Conservation (phyloP, 2,888 invertebrate genomes). For the Pedicia rivosa region DNA sequence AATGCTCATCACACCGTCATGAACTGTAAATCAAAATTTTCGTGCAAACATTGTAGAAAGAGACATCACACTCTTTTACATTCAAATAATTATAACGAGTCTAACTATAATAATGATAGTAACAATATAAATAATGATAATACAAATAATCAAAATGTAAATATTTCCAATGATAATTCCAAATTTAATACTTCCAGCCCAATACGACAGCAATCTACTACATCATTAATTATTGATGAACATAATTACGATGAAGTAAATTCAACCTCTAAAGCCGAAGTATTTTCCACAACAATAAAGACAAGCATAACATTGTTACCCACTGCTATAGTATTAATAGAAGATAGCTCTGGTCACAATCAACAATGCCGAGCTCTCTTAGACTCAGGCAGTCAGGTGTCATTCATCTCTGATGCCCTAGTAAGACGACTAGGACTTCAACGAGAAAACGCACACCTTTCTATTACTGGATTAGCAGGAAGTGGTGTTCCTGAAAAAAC, state of each 20-base stretch:
- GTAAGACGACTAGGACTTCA: conserved; percentile 9
- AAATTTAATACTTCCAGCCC: too few relatives aligned
- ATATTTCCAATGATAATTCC: too few relatives aligned
- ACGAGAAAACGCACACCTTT: background rate
- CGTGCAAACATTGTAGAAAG: background rate
- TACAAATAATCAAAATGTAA: too few relatives aligned
- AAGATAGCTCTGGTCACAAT: background rate
- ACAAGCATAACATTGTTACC: background rate
- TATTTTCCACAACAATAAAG: too few relatives aligned
- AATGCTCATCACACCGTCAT: background rate
- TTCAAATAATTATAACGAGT: too few relatives aligned
- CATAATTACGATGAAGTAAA: background rate
- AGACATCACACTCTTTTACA: background rate
- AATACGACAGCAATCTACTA: too few relatives aligned
- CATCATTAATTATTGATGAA: too few relatives aligned
- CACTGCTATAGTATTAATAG: conserved; percentile 5
- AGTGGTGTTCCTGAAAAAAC: too few relatives aligned
- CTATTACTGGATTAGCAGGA: too few relatives aligned
- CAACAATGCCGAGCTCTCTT: conserved; percentile 6
- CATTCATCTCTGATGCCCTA: conserved; percentile 9
- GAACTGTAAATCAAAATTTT: background rate
- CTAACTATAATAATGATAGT: too few relatives aligned
- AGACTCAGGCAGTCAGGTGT: conserved; percentile 9
- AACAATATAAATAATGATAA: too few relatives aligned
- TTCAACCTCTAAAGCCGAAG: background rate